A percentile compares a stretch with the other conserved stretches of the same genome.
Conservation (phyloP, 2,888 invertebrate genomes). For the Erpobdella octoculata region DNA sequence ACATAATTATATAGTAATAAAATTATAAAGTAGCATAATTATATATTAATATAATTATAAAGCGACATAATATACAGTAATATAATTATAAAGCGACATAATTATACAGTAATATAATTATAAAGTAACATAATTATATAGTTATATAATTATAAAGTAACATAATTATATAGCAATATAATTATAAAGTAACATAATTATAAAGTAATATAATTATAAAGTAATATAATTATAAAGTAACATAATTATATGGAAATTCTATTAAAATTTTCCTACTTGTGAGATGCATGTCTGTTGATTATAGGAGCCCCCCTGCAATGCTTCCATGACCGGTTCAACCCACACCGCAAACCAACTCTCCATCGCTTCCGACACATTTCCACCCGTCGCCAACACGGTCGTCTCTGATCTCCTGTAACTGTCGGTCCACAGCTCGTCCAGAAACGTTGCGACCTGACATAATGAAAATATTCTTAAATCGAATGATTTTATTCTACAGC, state of each 20-base stretch:
- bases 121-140: neutral
- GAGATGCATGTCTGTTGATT: constrained; percentile 43
- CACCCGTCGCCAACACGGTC: neutral
- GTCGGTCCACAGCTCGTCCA: constrained; percentile 57
- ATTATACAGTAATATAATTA: neutral
- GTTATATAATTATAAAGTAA: neutral
- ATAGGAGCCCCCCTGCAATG: constrained; percentile 40
- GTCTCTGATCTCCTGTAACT: constrained; percentile 42
- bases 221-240: neutral
- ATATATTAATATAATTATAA: neutral
- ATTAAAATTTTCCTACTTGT: constrained; percentile 39
- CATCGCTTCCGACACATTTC: constrained; percentile 46
- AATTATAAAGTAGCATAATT: neutral
- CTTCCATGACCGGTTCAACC: constrained; percentile 52
- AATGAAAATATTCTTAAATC: neutral
- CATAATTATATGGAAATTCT: neutral
- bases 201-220: neutral
- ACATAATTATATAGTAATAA: neutral
- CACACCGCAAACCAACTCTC: constrained; percentile 56
- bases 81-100: constrained; percentile 36
- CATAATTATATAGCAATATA: constrained; percentile 28
- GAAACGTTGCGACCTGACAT: constrained; percentile 56
- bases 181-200: constrained; percentile 36
- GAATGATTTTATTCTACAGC: too few relatives aligned
- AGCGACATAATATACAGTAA: constrained; percentile 25